Evolutionary conservation across 2,888 invertebrate species (phyloP).

Genomic region (Apotomis betuletana): DNA sequence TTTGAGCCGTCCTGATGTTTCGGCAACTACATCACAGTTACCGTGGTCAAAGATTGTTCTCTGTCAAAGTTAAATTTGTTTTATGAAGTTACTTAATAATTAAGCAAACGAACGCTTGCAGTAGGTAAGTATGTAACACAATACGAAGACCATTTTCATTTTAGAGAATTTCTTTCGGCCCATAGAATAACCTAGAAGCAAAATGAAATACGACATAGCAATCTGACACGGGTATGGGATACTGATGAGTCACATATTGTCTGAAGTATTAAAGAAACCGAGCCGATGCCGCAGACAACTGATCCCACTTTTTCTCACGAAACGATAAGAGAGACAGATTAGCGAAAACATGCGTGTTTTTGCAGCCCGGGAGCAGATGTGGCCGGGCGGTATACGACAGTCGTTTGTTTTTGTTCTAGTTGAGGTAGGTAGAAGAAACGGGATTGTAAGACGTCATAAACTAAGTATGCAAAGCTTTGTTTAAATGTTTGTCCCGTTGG

Average conservation of each 20-base stretch:
- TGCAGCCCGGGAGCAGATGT: constrained; percentile 43
- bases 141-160: background rate
- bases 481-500: background rate
- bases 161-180: background rate
- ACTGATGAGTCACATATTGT: constrained; percentile 23
- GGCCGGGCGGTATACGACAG: constrained; percentile 25
- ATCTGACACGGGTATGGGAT: constrained; percentile 6
- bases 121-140: too few relatives aligned
- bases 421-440: constrained; percentile 35
- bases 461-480: background rate
- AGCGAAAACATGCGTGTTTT: constrained; percentile 43
- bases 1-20: too few relatives aligned
- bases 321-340: constrained; percentile 43
- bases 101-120: too few relatives aligned
- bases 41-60: too few relatives aligned
- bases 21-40: too few relatives aligned
- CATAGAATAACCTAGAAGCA: background rate
- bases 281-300: constrained; percentile 37
- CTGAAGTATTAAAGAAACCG: constrained; percentile 25
- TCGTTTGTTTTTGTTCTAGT: constrained; percentile 33
- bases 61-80: too few relatives aligned
- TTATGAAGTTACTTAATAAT: too few relatives aligned
- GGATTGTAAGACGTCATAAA: background rate
- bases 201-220: background rate
- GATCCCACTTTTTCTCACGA: constrained; percentile 46